These are phyloP conservation scores for Xylocampa areola DNA, from an alignment of 2,888 invertebrate species.

Conservation along the genomic window DNA sequence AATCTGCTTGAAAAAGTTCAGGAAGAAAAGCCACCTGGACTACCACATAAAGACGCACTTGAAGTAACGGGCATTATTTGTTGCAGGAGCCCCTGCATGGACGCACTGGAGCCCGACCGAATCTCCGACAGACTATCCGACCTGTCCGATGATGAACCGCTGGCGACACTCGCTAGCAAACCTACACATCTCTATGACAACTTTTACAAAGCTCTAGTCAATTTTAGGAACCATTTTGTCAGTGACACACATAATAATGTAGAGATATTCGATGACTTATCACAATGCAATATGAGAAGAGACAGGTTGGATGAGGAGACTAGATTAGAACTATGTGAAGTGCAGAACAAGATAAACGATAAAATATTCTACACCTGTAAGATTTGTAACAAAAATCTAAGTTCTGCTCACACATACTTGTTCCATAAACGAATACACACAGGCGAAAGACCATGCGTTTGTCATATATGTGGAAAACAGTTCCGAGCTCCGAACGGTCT, in stretches of 20 bases:
- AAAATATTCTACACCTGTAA: conserved; percentile 89
- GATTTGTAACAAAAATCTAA: conserved; percentile 89
- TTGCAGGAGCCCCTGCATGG: conserved; percentile 74
- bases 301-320: conserved; percentile 76
- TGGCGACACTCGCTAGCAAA: conserved; percentile 65
- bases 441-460: conserved; percentile 91
- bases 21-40: conserved; percentile 77
- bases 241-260: conserved; percentile 60
- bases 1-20: conserved; percentile 76
- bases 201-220: conserved; percentile 75
- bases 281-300: conserved; percentile 76
- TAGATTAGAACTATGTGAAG: conserved; percentile 72
- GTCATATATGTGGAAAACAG: conserved; percentile 91
- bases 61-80: conserved; percentile 76
- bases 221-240: conserved; percentile 76
- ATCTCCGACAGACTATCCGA: conserved; percentile 29
- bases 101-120: conserved; percentile 30
- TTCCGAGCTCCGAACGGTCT: conserved; percentile 92
- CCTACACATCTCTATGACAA: conserved; percentile 61
- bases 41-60: conserved; percentile 78
- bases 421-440: conserved; percentile 91
- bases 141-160: conserved; percentile 72
- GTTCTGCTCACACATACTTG: conserved; percentile 90
- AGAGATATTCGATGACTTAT: conserved; percentile 77
- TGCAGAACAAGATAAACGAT: conserved; percentile 82